Conservation (phyloP, 2,113 vertebrate genomes). For the Dinomys branickii region DNA sequence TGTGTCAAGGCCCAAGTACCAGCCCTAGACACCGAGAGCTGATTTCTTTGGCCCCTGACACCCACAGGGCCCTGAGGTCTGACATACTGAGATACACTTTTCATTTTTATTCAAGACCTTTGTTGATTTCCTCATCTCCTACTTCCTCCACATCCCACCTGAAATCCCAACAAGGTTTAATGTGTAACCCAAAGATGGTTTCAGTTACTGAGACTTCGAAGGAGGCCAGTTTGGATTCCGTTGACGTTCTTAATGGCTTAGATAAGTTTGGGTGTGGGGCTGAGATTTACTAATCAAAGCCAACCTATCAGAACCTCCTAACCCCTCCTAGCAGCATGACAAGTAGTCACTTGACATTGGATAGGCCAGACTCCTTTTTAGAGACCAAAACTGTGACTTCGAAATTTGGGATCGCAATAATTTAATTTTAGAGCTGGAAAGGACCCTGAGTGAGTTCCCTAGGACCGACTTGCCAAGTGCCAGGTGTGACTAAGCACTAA, state of each 20-base stretch:
- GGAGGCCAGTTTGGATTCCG: neutral
- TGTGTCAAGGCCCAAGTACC: neutral
- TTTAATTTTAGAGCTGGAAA: neutral
- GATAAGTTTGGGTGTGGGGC: neutral
- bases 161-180: neutral
- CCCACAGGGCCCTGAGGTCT: neutral
- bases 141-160: neutral
- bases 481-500: neutral
- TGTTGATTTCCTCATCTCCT: slow-evolving; percentile 8
- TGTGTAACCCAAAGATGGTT: slow-evolving; percentile 3
- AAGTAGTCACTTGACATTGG: neutral
- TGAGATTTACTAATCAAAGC: neutral
- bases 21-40: neutral
- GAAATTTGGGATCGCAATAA: neutral
- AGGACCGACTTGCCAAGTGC: neutral
- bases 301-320: neutral
- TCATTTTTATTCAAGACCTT: neutral
- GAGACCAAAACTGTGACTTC: neutral
- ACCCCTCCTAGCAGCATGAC: neutral
- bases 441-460: neutral
- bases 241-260: neutral
- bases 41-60: neutral
- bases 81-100: neutral
- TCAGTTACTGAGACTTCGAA: neutral
- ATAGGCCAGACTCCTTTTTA: neutral